These are phyloP conservation scores for Takifugu bimaculatus DNA, from an alignment of 2,113 vertebrate species.

Conservation along the genomic window DNA sequence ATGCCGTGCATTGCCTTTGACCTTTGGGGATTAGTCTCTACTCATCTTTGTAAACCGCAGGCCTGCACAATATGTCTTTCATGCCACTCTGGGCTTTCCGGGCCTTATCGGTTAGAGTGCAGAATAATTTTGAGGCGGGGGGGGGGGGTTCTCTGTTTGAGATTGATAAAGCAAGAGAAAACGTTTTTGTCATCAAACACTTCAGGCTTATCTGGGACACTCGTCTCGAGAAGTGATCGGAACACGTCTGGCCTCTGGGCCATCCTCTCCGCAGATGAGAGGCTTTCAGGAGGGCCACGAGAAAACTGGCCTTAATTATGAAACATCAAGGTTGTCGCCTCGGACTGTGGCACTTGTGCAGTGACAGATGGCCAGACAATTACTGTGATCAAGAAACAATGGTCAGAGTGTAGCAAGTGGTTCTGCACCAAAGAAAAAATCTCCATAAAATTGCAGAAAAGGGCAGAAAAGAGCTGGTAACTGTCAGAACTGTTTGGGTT, in stretches of 20 bases:
- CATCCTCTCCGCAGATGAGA: slow-evolving; percentile 7
- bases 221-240: slow-evolving; percentile 41
- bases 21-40: slow-evolving; percentile 33
- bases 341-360: slow-evolving; percentile 5
- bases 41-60: slow-evolving; percentile 35
- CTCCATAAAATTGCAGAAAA: too few relatives aligned
- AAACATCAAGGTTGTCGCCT: slow-evolving; percentile 16
- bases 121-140: slow-evolving; percentile 49
- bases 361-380: slow-evolving; percentile 22
- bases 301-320: slow-evolving; percentile 6
- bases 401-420: not conserved
- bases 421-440: too few relatives aligned
- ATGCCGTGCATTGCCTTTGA: slow-evolving; percentile 21
- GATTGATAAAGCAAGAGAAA: slow-evolving; percentile 65
- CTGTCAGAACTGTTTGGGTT: too few relatives aligned
- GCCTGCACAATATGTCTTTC: slow-evolving; percentile 45
- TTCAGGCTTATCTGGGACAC: slow-evolving; percentile 54
- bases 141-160: slow-evolving; percentile 54
- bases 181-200: slow-evolving; percentile 53
- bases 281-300: not conserved
- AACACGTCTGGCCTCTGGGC: slow-evolving; percentile 22
- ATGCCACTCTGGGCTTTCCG: slow-evolving; percentile 39
- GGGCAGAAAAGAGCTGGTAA: too few relatives aligned
- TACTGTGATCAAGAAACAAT: slow-evolving; percentile 15
- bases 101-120: slow-evolving; percentile 53